A percentile compares a stretch with the other conserved stretches of the same genome.
phyloP scores from a whole-genome alignment of 2,113 vertebrate species.

The Sula dactylatra region DNA sequence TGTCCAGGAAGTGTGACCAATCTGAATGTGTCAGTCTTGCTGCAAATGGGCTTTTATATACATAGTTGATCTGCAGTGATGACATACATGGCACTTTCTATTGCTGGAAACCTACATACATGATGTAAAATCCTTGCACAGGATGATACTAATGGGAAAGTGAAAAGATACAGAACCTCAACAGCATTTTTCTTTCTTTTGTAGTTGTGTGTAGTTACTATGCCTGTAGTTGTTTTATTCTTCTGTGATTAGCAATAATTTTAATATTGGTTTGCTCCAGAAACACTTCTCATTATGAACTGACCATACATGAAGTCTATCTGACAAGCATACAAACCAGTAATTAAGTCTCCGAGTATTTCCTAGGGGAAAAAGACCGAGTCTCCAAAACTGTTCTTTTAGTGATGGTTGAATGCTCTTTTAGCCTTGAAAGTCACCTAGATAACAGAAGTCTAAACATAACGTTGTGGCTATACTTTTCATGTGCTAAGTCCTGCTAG shows the following conservation, averaged over 20 bases:
- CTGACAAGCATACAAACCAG: not conserved
- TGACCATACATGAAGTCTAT: not conserved
- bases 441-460: not conserved
- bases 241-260: not conserved
- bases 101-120: not conserved
- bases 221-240: not conserved
- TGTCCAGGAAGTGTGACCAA: fast-evolving
- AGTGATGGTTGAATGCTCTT: not conserved
- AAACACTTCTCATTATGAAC: not conserved
- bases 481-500: not conserved
- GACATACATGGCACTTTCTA: not conserved
- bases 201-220: not conserved
- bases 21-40: not conserved
- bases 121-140: not conserved
- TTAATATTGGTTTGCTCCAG: not conserved
- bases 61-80: not conserved
- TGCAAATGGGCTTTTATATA: not conserved
- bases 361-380: not conserved
- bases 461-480: not conserved
- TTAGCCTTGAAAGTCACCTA: not conserved
- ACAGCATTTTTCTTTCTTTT: not conserved
- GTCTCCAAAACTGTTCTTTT: not conserved
- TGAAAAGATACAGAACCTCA: not conserved
- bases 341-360: not conserved
- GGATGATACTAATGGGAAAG: not conserved